Evolutionary conservation across 2,888 invertebrate genomes (phyloP), one percentile per base, ranked within the genome.

Genomic region (Diarsia rubi): DNA sequence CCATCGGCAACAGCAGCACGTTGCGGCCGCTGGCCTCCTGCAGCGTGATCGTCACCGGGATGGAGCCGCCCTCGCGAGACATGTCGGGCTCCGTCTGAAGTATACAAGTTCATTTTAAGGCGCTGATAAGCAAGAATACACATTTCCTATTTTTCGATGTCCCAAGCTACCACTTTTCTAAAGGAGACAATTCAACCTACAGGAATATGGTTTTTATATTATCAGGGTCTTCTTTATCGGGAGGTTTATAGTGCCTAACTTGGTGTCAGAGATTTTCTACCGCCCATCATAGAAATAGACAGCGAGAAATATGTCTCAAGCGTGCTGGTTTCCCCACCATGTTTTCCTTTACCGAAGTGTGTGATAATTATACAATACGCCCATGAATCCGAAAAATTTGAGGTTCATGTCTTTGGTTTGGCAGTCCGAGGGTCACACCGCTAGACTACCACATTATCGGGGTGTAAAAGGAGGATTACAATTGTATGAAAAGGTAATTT

Each of bases 21-120:
- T 99, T 99, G 92, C 98, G 98, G 0, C 98, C 98, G 73, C 99
- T 99, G 16, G 98, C 98, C 94, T 99, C 98, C 96, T 98, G 98
- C 92, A 99, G 97, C 62, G 99, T 99, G 84, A 99, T 97, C 67
- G 99, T 99, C 78, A 99, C 98, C 3, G 99, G 99, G 94, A 99
- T 99, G 63, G 99, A 99, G 27, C 99, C 99, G 73, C 99, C 99
- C 94, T 99, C 99, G 72, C 99, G 98, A 0, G 99, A 99, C 96
- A 99, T 97, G 95, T 99, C 99, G 0, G 99, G 99, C 63, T 99
- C 98, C 4, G 98, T 97, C 88, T 98, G 1, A 14, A 42, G 37
- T 11, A 59, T 52, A 54, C 6, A 21, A 47, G 0, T 12, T 12
- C 0, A 24, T 24, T 49, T 31, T 44, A 47, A 14, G 9, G 27